Percentiles rank a stretch among this genome's conserved stretches.
Conservation (phyloP, 2,888 invertebrate genomes). For the Ormia ochracea region DNA sequence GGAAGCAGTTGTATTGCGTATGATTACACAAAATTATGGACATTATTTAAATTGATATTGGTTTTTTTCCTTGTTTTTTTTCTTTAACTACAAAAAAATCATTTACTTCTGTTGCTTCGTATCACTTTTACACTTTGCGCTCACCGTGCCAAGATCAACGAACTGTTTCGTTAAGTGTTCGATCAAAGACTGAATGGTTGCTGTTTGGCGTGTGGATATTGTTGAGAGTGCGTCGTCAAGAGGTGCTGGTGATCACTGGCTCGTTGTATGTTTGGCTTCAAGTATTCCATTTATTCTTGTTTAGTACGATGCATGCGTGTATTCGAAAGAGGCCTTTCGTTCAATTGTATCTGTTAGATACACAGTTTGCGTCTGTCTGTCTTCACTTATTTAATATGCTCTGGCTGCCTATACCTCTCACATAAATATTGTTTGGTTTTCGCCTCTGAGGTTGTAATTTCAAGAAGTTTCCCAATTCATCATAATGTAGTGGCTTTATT, state of each 20-base stretch:
- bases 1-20: neutral
- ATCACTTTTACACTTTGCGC: constrained; percentile 57
- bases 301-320: constrained; percentile 22
- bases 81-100: no score
- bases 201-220: constrained; percentile 26
- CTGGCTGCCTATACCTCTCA: neutral
- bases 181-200: constrained; percentile 70
- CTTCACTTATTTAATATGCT: neutral
- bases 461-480: no score
- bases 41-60: neutral
- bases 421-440: constrained; percentile 17
- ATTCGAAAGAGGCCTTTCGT: constrained; percentile 20
- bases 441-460: no score
- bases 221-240: constrained; percentile 22
- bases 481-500: neutral
- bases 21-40: neutral
- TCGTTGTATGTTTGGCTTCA: neutral
- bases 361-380: neutral
- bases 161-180: constrained; percentile 67
- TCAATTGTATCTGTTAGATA: constrained; percentile 48
- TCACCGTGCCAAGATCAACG: constrained; percentile 51
- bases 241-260: constrained; percentile 2
- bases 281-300: neutral
- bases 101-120: no score
- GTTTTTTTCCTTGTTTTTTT: constrained; percentile 32